Evolutionary conservation across 2,888 invertebrate genomes (phyloP).

Genomic region (Dyspetes luteomarginatus): DNA sequence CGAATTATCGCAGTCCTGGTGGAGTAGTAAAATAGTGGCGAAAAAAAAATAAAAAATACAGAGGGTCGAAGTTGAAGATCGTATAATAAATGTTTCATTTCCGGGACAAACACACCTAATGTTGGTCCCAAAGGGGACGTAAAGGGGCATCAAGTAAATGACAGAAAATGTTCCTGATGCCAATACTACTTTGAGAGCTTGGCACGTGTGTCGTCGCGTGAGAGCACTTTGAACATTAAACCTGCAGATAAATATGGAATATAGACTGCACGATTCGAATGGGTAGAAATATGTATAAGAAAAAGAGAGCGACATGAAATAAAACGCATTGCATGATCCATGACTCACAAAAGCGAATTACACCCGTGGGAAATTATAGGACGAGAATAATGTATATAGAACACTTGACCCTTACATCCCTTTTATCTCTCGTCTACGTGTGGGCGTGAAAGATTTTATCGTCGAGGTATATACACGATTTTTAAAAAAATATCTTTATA

Average conservation of each 20-base stretch:
- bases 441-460: not conserved
- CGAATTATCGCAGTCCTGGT: not conserved
- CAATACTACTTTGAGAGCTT: constrained; percentile 19
- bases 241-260: not conserved
- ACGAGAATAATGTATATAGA: not conserved
- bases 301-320: constrained; percentile 7
- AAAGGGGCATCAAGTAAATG: no score
- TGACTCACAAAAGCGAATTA: constrained; percentile 41
- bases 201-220: not conserved
- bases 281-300: not conserved
- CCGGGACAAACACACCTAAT: no score
- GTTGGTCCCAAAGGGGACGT: no score
- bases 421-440: not conserved
- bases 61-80: not conserved
- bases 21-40: not conserved
- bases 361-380: constrained; percentile 56
- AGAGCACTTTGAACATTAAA: constrained; percentile 39
- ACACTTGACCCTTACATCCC: constrained; percentile 2
- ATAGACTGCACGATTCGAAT: constrained; percentile 4
- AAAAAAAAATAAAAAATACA: not conserved
- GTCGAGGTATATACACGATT: not conserved
- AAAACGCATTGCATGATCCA: constrained; percentile 32
- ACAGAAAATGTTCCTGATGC: constrained; percentile 20
- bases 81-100: constrained; percentile 5
- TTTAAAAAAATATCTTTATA: not conserved